Evolutionary conservation across 2,888 invertebrate species (phyloP).

Genomic region (Craniophora ligustri): DNA sequence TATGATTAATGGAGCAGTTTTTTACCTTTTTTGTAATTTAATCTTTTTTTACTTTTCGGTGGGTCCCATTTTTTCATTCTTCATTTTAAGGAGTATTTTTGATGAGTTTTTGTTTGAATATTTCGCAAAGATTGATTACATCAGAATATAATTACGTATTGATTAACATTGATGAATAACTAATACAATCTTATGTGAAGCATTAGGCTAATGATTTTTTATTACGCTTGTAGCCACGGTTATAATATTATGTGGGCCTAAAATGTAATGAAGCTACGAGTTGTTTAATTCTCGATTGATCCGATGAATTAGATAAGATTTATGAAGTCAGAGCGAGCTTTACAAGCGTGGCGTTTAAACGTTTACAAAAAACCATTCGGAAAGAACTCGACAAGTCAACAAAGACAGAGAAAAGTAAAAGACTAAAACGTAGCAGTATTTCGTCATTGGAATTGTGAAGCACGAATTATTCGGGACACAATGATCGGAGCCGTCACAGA

Average conservation of each 20-base stretch:
- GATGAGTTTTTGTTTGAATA: slow-evolving; percentile 71
- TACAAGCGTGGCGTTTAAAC: slow-evolving; percentile 76
- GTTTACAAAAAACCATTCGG: slow-evolving; percentile 80
- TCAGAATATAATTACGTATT: slow-evolving; percentile 58
- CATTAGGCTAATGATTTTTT: slow-evolving; percentile 52
- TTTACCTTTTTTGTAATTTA: slow-evolving; percentile 70
- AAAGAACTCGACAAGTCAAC: slow-evolving; percentile 84
- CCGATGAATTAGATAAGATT: slow-evolving; percentile 83
- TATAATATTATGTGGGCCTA: slow-evolving; percentile 60
- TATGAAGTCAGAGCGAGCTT: slow-evolving; percentile 79
- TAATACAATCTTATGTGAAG: slow-evolving; percentile 47
- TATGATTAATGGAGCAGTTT: slow-evolving; percentile 78
- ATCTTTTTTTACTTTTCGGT: slow-evolving; percentile 65
- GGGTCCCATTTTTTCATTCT: slow-evolving; percentile 62
- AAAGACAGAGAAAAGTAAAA: slow-evolving; percentile 80
- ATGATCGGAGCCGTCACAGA: slow-evolving; percentile 85
- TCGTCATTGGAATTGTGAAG: slow-evolving; percentile 80
- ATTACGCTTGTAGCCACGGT: slow-evolving; percentile 54
- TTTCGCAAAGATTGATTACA: slow-evolving; percentile 76
- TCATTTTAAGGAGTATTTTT: slow-evolving; percentile 64
- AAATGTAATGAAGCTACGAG: slow-evolving; percentile 61
- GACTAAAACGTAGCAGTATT: slow-evolving; percentile 78
- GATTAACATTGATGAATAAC: slow-evolving; percentile 60
- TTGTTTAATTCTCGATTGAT: slow-evolving; percentile 71
- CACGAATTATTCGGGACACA: slow-evolving; percentile 82